phyloP scores from a whole-genome alignment of 2,113 vertebrate genomes.

The Hystrix cristata region DNA sequence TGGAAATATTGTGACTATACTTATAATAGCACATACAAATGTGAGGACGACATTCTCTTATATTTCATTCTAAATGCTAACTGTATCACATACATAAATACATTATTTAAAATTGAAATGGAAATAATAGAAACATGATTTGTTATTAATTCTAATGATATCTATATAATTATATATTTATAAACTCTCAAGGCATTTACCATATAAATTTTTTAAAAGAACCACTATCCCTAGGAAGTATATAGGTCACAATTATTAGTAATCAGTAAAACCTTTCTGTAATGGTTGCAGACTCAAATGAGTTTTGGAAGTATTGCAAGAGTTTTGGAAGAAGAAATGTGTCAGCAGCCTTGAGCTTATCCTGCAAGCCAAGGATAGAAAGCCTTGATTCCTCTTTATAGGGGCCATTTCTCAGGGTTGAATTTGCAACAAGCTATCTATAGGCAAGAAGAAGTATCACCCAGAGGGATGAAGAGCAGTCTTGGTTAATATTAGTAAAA shows the following conservation, averaged over 20 bases:
- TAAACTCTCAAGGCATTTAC: conserved; percentile 67
- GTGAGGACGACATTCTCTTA: conserved; percentile 35
- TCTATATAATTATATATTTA: conserved; percentile 73
- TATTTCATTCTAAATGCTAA: conserved; percentile 70
- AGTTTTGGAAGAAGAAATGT: background rate
- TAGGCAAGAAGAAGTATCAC: background rate
- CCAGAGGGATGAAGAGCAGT: background rate
- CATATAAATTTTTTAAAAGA: conserved; percentile 70
- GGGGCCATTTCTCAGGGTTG: conserved; percentile 24
- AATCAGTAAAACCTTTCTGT: conserved; percentile 55
- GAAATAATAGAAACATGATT: conserved; percentile 65
- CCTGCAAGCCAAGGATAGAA: background rate
- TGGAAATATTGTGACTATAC: conserved; percentile 42
- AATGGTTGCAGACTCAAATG: conserved; percentile 36
- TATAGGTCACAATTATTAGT: conserved; percentile 61
- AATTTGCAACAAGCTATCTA: background rate
- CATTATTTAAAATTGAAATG: conserved; percentile 54
- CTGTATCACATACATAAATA: conserved; percentile 60
- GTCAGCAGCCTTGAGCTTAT: background rate
- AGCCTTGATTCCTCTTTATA: background rate
- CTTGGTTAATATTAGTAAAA: conserved; percentile 8
- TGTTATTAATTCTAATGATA: conserved; percentile 70
- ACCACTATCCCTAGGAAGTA: conserved; percentile 65
- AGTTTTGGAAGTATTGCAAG: background rate
- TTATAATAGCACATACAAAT: conserved; percentile 57